phyloP scores from a whole-genome alignment of 2,797 vertebrate species.

The Xenentodon cancila region DNA sequence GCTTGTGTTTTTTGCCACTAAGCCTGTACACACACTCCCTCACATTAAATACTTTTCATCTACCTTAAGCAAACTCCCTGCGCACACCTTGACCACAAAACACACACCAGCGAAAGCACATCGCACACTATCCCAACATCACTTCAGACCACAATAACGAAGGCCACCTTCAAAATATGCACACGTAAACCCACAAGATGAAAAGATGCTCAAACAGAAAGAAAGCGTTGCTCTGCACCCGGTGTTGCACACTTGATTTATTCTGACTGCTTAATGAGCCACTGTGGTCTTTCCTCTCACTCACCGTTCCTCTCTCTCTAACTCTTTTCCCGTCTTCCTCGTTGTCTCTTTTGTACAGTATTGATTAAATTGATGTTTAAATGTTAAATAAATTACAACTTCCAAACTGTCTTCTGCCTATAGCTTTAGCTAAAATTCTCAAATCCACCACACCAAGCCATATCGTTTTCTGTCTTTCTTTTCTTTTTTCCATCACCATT shows the following conservation, averaged over 20 bases:
- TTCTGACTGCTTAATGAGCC: slow-evolving; percentile 94
- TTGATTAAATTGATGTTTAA: slow-evolving; percentile 98
- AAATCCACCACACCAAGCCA: slow-evolving; percentile 91
- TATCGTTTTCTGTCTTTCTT: slow-evolving; percentile 87
- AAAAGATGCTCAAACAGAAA: slow-evolving; percentile 56
- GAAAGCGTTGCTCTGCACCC: slow-evolving; percentile 80
- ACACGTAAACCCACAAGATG: slow-evolving; percentile 34
- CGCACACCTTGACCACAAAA: slow-evolving; percentile 58
- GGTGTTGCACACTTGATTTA: slow-evolving; percentile 90
- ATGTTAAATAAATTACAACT: slow-evolving; percentile 99
- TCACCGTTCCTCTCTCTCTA: slow-evolving; percentile 48
- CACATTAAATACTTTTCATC: slow-evolving; percentile 39
- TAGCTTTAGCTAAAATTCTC: slow-evolving; percentile 95
- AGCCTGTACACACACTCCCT: slow-evolving; percentile 16
- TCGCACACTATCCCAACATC: slow-evolving; percentile 49
- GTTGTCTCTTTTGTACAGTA: slow-evolving; percentile 81
- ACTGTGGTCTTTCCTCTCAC: slow-evolving; percentile 90
- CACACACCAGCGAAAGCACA: slow-evolving; percentile 40
- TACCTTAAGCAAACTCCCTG: slow-evolving; percentile 58
- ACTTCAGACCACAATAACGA: slow-evolving; percentile 23
- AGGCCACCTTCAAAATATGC: slow-evolving; percentile 40
- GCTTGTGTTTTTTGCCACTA: slow-evolving; percentile 13
- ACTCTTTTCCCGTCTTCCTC: slow-evolving; percentile 22
- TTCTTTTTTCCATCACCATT: slow-evolving; percentile 91
- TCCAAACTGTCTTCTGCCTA: slow-evolving; percentile 95